These are phyloP conservation scores for Petrocephalus sullivani DNA, from an alignment of 2,797 vertebrate genomes.

Conservation along the genomic window DNA sequence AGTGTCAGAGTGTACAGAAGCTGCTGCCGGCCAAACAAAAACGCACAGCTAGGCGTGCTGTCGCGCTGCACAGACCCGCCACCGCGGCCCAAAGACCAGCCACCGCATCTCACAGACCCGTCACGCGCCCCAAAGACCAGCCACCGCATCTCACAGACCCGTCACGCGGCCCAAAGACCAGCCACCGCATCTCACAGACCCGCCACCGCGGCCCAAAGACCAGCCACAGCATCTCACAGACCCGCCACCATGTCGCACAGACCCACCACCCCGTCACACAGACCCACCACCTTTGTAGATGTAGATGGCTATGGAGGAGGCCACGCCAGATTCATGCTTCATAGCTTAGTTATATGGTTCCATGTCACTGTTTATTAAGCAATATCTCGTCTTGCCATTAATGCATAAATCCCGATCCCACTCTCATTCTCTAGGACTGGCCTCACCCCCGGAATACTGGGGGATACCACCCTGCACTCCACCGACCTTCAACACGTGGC, in stretches of 20 bases:
- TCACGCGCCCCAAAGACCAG: no score
- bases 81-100: no score
- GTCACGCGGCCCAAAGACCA: no score
- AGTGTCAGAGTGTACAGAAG: not conserved
- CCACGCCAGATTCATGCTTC: not conserved
- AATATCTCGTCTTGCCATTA: not conserved
- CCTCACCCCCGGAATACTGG: not conserved
- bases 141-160: no score
- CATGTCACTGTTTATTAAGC: not conserved
- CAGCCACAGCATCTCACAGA: no score
- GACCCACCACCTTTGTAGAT: not conserved
- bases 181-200: no score
- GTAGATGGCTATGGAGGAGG: not conserved
- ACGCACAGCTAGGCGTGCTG: not conserved
- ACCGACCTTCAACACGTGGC: not conserved
- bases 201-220: no score
- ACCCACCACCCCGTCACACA: no score
- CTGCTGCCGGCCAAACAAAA: not conserved
- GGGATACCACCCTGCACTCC: not conserved
- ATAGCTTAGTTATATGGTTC: not conserved
- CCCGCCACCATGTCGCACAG: no score
- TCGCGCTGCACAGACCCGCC: no score
- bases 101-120: no score
- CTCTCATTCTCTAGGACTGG: not conserved
- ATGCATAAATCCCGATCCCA: not conserved